Conservation (phyloP, 92 coral and sea anemone species). For the Paragorgia papillata region DNA sequence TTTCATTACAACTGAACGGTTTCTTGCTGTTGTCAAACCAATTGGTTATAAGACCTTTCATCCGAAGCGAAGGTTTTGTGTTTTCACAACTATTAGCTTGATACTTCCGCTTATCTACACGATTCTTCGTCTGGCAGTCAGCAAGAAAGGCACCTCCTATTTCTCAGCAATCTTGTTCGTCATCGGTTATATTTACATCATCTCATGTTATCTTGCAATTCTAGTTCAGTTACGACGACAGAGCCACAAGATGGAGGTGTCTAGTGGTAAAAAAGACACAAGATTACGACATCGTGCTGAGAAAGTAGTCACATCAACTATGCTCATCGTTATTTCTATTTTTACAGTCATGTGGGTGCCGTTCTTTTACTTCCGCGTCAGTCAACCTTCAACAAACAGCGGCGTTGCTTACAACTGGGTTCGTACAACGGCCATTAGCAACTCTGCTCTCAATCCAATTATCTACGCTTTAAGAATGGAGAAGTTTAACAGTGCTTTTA, state of each 20-base stretch:
- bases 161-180: conserved; percentile 65
- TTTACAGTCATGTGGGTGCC: conserved; percentile 80
- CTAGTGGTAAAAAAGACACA: background rate
- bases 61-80: conserved; percentile 61
- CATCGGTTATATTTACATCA: conserved; percentile 55
- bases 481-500: conserved; percentile 70
- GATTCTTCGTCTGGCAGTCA: conserved; percentile 58
- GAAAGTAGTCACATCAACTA: conserved; percentile 45
- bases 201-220: conserved; percentile 66
- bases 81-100: conserved; percentile 47
- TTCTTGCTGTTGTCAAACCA: conserved; percentile 61
- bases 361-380: conserved; percentile 68
- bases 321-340: conserved; percentile 64
- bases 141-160: conserved; percentile 67
- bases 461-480: conserved; percentile 76
- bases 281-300: conserved; percentile 61
- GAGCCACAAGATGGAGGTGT: conserved; percentile 34
- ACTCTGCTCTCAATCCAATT: conserved; percentile 73
- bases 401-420: conserved; percentile 80
- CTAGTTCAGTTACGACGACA: conserved; percentile 53
- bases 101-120: conserved; percentile 63
- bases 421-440: conserved; percentile 69
- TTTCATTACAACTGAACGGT: conserved; percentile 79
- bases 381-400: conserved; percentile 71
- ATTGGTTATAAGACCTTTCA: conserved; percentile 67